Percentiles rank a stretch among this genome's conserved stretches.
phyloP scores from a whole-genome alignment of 2,797 vertebrate genomes.

The Jordanella pulchra region DNA sequence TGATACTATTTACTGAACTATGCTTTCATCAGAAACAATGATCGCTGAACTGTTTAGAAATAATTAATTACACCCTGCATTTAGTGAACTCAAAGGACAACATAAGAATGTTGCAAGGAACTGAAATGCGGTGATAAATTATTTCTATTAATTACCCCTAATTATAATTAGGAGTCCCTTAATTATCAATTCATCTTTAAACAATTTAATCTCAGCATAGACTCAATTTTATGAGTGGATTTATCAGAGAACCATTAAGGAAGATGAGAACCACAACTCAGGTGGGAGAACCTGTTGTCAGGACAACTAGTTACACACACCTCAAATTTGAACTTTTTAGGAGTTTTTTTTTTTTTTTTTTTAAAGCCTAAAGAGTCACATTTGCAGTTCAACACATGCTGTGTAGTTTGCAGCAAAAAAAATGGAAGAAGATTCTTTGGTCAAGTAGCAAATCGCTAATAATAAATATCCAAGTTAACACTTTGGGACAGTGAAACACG shows the following conservation, averaged over 20 bases:
- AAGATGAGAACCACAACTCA: too few species aligned
- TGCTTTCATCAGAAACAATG: too few species aligned
- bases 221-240: not conserved
- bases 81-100: too few species aligned
- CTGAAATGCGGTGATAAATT: too few species aligned
- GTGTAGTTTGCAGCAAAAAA: not conserved
- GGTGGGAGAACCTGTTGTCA: not conserved
- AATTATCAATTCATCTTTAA: not conserved
- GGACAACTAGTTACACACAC: not conserved
- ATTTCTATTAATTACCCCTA: too few species aligned
- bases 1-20: too few species aligned
- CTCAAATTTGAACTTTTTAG: not conserved
- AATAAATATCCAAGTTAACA: not conserved
- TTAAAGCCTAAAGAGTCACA: not conserved
- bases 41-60: too few species aligned
- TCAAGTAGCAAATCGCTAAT: not conserved
- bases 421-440: not conserved
- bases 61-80: too few species aligned
- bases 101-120: too few species aligned
- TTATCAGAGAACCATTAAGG: not conserved
- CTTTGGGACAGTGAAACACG: not conserved
- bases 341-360: too few species aligned
- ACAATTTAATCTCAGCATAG: not conserved
- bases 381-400: not conserved
- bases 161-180: not conserved